phyloP scores from a whole-genome alignment of 2,797 vertebrate species.

The Gadopsis bispinosus region DNA sequence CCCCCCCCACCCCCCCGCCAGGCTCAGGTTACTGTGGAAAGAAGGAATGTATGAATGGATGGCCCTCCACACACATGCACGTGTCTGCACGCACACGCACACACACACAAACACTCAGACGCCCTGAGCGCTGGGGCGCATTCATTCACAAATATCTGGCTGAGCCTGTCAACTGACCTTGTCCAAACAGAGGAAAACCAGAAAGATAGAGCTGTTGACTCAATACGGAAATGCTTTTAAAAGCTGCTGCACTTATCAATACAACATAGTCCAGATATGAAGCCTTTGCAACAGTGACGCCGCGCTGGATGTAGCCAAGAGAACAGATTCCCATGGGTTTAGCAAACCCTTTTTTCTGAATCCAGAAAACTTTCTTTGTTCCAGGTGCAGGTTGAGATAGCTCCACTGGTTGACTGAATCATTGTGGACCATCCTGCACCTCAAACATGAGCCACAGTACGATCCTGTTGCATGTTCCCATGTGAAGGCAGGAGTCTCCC shows the following conservation, averaged over 20 bases:
- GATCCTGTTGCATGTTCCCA: neutral
- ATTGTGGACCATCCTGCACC: neutral
- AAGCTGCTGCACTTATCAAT: slow-evolving; percentile 40
- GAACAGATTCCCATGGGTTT: neutral
- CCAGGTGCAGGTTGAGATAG: neutral
- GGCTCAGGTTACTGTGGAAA: slow-evolving; percentile 77
- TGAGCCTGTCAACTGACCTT: slow-evolving; percentile 78
- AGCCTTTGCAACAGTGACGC: neutral
- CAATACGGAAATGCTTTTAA: slow-evolving; percentile 52
- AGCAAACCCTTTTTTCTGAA: neutral
- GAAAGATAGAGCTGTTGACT: slow-evolving; percentile 67
- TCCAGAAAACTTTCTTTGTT: neutral
- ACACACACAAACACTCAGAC: slow-evolving; percentile 36
- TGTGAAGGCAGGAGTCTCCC: neutral
- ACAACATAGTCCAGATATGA: slow-evolving; percentile 18
- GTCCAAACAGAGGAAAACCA: slow-evolving; percentile 78
- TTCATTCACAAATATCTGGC: slow-evolving; percentile 86
- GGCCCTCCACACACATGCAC: slow-evolving; percentile 26
- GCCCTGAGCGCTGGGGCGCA: slow-evolving; percentile 25
- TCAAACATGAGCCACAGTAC: neutral
- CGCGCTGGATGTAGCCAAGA: neutral
- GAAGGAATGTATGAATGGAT: slow-evolving; percentile 83
- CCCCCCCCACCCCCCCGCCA: slow-evolving; percentile 50
- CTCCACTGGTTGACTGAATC: neutral
- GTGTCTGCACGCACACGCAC: slow-evolving; percentile 22